Evolutionary conservation across 2,797 vertebrate genomes (phyloP).

Genomic region (Tragopan temminckii): DNA sequence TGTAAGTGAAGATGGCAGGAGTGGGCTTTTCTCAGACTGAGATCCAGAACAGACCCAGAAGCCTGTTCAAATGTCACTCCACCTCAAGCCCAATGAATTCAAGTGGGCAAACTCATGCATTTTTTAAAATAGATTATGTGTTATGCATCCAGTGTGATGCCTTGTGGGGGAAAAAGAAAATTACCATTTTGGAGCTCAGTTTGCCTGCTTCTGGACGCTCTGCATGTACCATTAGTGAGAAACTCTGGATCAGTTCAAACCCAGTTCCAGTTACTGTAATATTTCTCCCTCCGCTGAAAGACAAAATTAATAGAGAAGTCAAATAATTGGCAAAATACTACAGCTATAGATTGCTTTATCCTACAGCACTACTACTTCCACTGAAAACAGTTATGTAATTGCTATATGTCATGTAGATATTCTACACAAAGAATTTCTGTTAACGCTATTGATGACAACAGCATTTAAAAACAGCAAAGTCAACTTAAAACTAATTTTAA

Average conservation of each 20-base stretch:
- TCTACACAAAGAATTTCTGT: background rate
- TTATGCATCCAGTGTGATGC: background rate
- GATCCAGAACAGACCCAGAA: background rate
- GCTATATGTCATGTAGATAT: background rate
- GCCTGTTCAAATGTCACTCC: background rate
- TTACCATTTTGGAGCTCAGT: constrained; percentile 59
- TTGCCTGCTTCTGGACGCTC: constrained; percentile 74
- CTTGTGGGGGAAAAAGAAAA: background rate
- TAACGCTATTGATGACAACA: background rate
- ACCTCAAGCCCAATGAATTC: background rate
- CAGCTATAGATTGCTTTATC: background rate
- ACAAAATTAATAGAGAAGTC: constrained; percentile 19
- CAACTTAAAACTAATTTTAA: background rate
- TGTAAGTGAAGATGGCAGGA: background rate
- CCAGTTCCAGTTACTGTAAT: constrained; percentile 90
- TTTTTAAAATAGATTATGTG: background rate
- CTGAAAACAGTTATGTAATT: background rate
- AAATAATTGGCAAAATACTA: background rate
- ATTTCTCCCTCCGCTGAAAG: constrained; percentile 92
- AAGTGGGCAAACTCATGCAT: background rate
- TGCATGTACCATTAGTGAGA: constrained; percentile 81
- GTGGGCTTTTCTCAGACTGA: background rate
- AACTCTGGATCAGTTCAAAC: constrained; percentile 87
- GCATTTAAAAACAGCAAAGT: background rate
- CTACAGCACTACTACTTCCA: background rate